Evolutionary conservation across 2,113 vertebrate genomes (phyloP).

Genomic region (Pionites leucogaster): DNA sequence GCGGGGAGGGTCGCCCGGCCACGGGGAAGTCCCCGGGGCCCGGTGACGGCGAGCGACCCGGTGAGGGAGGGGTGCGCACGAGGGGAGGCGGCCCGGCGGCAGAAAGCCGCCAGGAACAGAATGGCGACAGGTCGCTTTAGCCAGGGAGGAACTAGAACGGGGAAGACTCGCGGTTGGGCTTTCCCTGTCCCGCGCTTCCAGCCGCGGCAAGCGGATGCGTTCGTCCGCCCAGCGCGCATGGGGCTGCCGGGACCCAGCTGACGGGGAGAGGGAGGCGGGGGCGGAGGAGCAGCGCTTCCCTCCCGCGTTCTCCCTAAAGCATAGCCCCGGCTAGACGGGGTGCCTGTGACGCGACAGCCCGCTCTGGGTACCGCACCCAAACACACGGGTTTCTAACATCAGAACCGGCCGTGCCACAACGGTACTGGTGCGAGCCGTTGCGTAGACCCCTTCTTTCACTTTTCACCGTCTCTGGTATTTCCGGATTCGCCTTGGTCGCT

Average conservation of each 20-base stretch:
- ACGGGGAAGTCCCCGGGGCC: too few relatives aligned
- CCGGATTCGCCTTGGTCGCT: background rate
- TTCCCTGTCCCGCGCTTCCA: background rate
- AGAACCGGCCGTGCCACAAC: background rate
- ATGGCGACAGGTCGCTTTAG: background rate
- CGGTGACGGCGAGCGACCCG: background rate
- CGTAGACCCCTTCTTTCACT: background rate
- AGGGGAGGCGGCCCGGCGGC: background rate
- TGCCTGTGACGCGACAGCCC: accelerated
- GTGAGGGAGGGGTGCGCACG: background rate
- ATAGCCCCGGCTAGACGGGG: accelerated
- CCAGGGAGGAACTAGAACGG: background rate
- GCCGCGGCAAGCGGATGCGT: background rate
- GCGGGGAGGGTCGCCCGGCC: too few relatives aligned
- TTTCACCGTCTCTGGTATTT: background rate
- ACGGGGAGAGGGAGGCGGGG: background rate
- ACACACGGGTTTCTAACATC: accelerated
- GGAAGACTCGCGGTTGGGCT: background rate
- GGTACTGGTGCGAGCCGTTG: accelerated
- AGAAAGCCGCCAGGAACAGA: background rate
- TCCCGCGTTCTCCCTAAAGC: background rate
- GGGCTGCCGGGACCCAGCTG: background rate
- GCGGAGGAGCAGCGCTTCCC: background rate
- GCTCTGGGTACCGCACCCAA: accelerated
- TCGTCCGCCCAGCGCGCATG: background rate